A percentile compares a stretch with the other conserved stretches of the same genome.
phyloP scores from a whole-genome alignment of 2,797 vertebrate species.

The Sebastes minor region DNA sequence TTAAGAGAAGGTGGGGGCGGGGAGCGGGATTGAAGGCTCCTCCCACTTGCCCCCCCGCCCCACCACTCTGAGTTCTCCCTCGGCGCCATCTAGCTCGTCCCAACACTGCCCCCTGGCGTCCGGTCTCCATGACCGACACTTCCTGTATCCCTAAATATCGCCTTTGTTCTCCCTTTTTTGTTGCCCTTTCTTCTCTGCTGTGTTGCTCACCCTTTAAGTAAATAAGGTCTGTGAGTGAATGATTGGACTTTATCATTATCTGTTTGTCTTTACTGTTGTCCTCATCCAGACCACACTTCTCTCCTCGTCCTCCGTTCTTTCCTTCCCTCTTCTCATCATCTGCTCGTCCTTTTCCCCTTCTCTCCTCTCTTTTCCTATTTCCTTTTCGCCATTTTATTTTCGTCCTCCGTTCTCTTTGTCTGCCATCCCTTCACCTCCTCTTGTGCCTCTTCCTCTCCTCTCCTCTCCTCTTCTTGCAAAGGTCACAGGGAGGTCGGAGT shows the following conservation, averaged over 20 bases:
- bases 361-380: not conserved
- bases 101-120: constrained; percentile 76
- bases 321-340: not conserved
- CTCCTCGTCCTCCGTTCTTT: not conserved
- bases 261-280: not conserved
- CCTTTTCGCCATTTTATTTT: not conserved
- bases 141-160: not conserved
- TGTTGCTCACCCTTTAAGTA: not conserved
- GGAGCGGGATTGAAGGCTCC: not conserved
- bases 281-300: not conserved
- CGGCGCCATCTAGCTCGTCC: constrained; percentile 31
- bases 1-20: not conserved
- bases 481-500: constrained; percentile 59
- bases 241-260: not conserved
- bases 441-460: constrained; percentile 3
- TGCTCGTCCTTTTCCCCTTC: not conserved
- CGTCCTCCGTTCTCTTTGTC: not conserved
- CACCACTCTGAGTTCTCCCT: not conserved
- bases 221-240: not conserved
- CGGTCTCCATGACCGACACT: not conserved
- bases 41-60: constrained; percentile 21
- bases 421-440: not conserved
- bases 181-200: not conserved
- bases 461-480: constrained; percentile 24
- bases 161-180: not conserved